These are phyloP conservation scores for Polyommatus icarus DNA, from an alignment of 2,888 invertebrate species.

Conservation along the genomic window DNA sequence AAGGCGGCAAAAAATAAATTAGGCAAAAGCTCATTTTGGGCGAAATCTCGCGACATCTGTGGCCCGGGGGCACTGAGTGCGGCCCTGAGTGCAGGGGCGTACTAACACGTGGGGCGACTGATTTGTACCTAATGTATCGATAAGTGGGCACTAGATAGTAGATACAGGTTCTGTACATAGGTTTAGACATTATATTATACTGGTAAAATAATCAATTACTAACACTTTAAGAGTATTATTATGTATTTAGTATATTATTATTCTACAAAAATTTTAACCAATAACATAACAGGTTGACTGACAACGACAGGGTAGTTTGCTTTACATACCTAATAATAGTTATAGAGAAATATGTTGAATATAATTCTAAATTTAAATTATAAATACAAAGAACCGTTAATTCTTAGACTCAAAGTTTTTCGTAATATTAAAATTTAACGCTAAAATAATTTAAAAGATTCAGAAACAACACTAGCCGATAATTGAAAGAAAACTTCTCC, in stretches of 20 bases:
- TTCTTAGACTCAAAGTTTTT: neutral
- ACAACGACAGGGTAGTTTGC: too few relatives aligned
- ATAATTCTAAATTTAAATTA: neutral
- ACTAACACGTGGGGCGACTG: slow-evolving; percentile 20
- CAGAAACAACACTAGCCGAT: slow-evolving; percentile 54
- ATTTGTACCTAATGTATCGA: slow-evolving; percentile 5
- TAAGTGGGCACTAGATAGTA: neutral
- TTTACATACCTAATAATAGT: too few relatives aligned
- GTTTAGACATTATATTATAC: neutral
- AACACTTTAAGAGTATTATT: too few relatives aligned
- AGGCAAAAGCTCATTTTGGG: slow-evolving; percentile 78
- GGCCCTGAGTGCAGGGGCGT: slow-evolving; percentile 37
- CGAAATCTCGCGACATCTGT: slow-evolving; percentile 75
- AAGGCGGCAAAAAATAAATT: slow-evolving; percentile 81
- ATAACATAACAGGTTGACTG: too few relatives aligned
- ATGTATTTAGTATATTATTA: too few relatives aligned
- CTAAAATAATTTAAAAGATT: slow-evolving; percentile 19
- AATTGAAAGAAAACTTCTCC: slow-evolving; percentile 73
- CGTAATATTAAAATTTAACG: slow-evolving; percentile 13
- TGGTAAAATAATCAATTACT: too few relatives aligned
- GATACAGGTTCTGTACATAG: neutral
- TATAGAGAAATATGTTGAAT: too few relatives aligned
- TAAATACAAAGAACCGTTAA: neutral
- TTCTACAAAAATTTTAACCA: too few relatives aligned
- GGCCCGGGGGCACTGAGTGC: slow-evolving; percentile 55